Percentiles rank a stretch among this genome's conserved stretches.
phyloP scores from a whole-genome alignment of 2,113 vertebrate species.

The Mustelus asterias region DNA sequence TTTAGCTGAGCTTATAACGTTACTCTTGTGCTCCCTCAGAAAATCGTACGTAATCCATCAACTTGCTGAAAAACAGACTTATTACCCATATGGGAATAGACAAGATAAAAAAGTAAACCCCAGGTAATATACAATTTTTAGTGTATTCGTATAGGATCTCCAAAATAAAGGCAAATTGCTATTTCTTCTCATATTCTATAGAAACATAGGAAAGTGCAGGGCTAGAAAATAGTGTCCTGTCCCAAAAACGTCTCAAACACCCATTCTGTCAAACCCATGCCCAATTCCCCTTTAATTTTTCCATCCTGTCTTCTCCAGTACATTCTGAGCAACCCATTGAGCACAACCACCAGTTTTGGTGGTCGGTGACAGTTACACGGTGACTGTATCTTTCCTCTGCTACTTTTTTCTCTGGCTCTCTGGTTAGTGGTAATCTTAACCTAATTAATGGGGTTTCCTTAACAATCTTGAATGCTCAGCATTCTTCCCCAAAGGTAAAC shows the following conservation, averaged over 20 bases:
- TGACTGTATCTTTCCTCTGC: neutral
- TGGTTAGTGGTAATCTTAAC: neutral
- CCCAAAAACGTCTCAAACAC: neutral
- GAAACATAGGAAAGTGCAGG: neutral
- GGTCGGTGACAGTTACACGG: neutral
- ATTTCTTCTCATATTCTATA: neutral
- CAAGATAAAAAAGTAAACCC: neutral
- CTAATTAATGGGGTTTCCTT: neutral
- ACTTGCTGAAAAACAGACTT: neutral
- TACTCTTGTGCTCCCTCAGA: neutral
- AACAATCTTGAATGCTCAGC: neutral
- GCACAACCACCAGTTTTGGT: neutral
- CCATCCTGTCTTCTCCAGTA: neutral
- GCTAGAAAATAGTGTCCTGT: neutral
- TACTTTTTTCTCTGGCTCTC: neutral
- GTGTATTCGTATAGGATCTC: neutral
- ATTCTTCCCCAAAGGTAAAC: neutral
- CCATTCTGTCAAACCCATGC: neutral
- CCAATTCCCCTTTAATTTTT: neutral
- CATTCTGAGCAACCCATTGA: neutral
- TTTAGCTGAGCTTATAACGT: conserved; percentile 13
- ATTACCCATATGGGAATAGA: neutral
- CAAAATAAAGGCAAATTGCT: neutral
- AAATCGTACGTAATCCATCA: conserved; percentile 16
- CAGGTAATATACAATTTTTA: neutral